phyloP scores from a whole-genome alignment of 2,113 vertebrate genomes.

The Strigops habroptila region DNA sequence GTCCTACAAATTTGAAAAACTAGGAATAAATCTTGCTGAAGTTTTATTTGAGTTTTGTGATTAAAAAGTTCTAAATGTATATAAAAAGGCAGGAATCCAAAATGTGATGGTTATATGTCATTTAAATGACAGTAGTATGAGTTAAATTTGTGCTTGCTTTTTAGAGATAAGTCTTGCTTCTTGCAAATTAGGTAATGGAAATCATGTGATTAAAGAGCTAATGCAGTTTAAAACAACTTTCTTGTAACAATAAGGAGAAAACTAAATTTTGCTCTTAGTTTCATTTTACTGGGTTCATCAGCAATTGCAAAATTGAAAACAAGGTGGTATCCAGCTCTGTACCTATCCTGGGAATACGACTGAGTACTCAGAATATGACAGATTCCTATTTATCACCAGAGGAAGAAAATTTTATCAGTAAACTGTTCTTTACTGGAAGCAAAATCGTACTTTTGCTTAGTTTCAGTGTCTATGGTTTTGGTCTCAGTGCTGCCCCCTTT shows the following conservation, averaged over 20 bases:
- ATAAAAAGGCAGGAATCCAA: background rate
- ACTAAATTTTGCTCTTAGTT: background rate
- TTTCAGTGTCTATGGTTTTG: constrained; percentile 17
- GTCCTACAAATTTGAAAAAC: background rate
- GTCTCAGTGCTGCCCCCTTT: constrained; percentile 42
- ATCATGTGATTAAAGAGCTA: background rate
- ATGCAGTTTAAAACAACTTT: background rate
- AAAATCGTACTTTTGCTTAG: constrained; percentile 16
- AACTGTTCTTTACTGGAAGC: constrained; percentile 50
- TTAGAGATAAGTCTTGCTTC: background rate
- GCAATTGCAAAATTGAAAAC: background rate
- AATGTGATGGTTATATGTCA: background rate
- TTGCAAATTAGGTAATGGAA: constrained; percentile 20
- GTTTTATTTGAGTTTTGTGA: background rate
- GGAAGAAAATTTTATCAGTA: constrained; percentile 26
- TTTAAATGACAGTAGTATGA: background rate
- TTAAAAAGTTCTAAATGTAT: background rate
- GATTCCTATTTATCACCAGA: constrained; percentile 10
- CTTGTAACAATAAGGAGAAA: background rate
- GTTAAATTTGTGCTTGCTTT: background rate
- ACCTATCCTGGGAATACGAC: background rate
- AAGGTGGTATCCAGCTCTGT: background rate
- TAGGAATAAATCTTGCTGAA: background rate
- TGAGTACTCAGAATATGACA: background rate
- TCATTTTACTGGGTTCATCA: background rate